Base-by-base conservation (phyloP, 2,797 vertebrate genomes). In the Brotula barbata region DNA sequence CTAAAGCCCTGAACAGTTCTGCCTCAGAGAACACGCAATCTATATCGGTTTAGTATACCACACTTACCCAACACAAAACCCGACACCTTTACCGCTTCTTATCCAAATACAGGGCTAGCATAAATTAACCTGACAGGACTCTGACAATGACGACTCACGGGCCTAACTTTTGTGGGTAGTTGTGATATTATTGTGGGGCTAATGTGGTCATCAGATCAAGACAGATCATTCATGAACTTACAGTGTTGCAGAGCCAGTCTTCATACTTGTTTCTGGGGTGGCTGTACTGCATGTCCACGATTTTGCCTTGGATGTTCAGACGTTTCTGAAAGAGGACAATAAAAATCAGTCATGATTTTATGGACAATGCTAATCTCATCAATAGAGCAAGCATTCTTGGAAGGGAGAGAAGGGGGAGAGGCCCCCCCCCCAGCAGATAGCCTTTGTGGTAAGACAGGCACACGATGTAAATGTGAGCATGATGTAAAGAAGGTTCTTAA, bases 191-290 rank as follows among this genome's bases (percentile, higher is more conserved):
- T 12, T 51, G 58, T 61, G 61, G 50, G 28, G 15, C 58, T 45
- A 68, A 55, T 33, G 42, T 28, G 25, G 50, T 20, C 20, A 58
- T 41, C n/a, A 67, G 68, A 56, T 53, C 37, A 63, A 68, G 19
- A 63, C n/a, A 56, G 46, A 53, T 58, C 7, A 50, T 71, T 22
- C n/a, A n/a, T n/a, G n/a, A 64, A 90, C 85, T 81, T 94, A 99
- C 97, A 88, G 97, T 97, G 90, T 94, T 98, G 91, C 97, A 99
- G 80, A 99, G 95, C 97, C 97, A 99, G 83, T 99, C 97, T 89
- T 98, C 96, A 93, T 96, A 98, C 80, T 98, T 98, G 88, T 97
- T 96, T 63, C 95, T 93, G 66, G 95, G 95, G 84, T 98, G 95
- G 89, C 97, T 99, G 93, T 97, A 99, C 90, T 98, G 95, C 95